These are phyloP conservation scores for Alcedo quadribrachys DNA, from an alignment of 2,797 vertebrate species.

Conservation along the genomic window DNA sequence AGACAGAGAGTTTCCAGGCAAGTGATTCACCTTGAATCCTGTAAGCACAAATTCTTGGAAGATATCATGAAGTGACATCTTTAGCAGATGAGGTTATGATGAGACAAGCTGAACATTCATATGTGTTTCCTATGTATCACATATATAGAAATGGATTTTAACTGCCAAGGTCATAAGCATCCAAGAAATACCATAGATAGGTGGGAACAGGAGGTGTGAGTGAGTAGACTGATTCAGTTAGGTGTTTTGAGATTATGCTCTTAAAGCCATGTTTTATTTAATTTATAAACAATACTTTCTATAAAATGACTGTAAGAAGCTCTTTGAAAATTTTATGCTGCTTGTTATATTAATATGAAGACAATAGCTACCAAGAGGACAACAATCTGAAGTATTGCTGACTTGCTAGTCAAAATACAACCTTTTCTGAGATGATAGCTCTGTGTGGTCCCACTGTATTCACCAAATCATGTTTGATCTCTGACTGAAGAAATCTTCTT, in stretches of 20 bases:
- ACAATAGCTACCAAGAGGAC: not conserved
- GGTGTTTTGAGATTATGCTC: not conserved
- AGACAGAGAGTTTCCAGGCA: not conserved
- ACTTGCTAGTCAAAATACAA: not conserved
- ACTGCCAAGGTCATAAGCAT: not conserved
- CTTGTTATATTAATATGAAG: not conserved
- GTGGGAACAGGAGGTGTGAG: conserved; percentile 19
- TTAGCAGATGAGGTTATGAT: conserved; percentile 15
- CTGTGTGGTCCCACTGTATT: not conserved
- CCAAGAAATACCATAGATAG: conserved; percentile 33
- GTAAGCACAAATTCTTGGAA: conserved; percentile 19
- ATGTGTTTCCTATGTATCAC: not conserved
- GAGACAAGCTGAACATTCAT: not conserved
- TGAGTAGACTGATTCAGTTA: not conserved
- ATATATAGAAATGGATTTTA: not conserved
- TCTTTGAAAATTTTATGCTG: not conserved
- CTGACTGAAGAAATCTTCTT: not conserved
- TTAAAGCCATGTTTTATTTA: not conserved
- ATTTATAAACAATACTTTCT: not conserved
- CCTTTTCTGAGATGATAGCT: not conserved
- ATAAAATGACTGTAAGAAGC: not conserved
- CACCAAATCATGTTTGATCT: not conserved
- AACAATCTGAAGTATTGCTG: not conserved
- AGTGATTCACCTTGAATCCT: conserved; percentile 29
- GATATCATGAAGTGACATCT: not conserved